A percentile compares a stretch with the other conserved stretches of the same genome.
phyloP scores from a whole-genome alignment of 2,797 vertebrate genomes.

The Kryptolebias ocellatus region DNA sequence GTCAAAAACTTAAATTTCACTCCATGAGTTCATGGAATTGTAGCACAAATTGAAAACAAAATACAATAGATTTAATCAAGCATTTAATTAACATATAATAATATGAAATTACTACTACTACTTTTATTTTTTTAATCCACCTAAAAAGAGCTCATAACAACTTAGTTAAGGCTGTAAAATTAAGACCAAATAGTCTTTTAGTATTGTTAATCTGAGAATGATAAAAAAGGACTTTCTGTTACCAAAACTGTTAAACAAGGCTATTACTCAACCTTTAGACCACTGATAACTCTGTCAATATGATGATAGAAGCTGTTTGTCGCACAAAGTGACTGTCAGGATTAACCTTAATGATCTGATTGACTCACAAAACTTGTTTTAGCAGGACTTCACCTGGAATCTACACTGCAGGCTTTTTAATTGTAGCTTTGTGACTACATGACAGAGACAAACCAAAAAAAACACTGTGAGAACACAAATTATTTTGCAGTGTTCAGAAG shows the following conservation, averaged over 20 bases:
- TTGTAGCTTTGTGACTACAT: not conserved
- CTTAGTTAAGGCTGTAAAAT: not conserved
- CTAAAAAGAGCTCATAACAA: no score
- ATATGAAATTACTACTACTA: no score
- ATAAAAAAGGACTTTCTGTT: no score
- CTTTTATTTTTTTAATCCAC: no score
- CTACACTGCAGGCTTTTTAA: not conserved
- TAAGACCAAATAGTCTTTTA: not conserved
- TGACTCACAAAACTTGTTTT: not conserved
- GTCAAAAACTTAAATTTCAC: not conserved
- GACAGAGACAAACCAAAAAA: not conserved
- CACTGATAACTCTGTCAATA: not conserved
- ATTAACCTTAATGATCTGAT: not conserved
- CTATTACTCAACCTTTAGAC: not conserved
- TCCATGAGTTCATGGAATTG: not conserved
- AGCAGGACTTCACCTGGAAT: not conserved
- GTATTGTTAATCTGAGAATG: no score
- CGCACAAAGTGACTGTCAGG: not conserved
- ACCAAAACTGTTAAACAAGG: not conserved
- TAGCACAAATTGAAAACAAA: not conserved
- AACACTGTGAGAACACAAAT: not conserved
- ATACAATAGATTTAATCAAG: not conserved
- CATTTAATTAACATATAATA: not conserved
- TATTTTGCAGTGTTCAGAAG: not conserved
- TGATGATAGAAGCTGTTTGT: not conserved